Evolutionary conservation across 2,888 invertebrate species (phyloP).

Genomic region (Patella pellucida): DNA sequence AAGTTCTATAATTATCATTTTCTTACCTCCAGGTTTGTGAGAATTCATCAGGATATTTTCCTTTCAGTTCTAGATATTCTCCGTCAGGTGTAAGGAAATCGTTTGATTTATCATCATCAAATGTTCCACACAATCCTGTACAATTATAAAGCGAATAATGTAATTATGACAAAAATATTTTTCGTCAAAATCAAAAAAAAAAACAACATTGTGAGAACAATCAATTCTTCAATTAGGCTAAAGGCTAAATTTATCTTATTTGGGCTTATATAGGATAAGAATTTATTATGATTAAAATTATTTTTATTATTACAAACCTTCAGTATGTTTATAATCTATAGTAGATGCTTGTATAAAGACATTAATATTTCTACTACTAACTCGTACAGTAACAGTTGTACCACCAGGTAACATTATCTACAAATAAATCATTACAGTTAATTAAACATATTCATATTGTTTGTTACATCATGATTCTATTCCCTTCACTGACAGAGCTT

Average conservation of each 20-base stretch:
- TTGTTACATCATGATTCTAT: too few species aligned
- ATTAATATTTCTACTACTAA: constrained; percentile 32
- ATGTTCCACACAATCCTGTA: constrained; percentile 55
- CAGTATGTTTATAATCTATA: constrained; percentile 47
- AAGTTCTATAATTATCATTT: too few species aligned
- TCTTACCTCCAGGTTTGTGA: constrained; percentile 24
- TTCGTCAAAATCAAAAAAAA: too few species aligned
- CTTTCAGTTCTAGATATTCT: constrained; percentile 5
- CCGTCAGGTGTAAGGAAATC: constrained; percentile 45
- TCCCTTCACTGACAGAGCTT: too few species aligned
- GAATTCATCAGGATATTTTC: background rate
- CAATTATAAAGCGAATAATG: background rate
- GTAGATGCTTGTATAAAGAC: constrained; percentile 54
- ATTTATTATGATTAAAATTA: too few species aligned
- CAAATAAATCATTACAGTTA: constrained; percentile 13
- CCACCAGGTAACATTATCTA: constrained; percentile 56
- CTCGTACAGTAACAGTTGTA: constrained; percentile 38
- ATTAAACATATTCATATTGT: too few species aligned
- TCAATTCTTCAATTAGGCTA: too few species aligned
- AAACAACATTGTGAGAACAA: too few species aligned
- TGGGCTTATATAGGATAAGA: too few species aligned
- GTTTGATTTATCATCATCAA: constrained; percentile 46
- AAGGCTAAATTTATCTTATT: too few species aligned
- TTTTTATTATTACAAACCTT: constrained; percentile 35
- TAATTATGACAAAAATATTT: too few species aligned